These are phyloP conservation scores for Serripes groenlandicus DNA, from an alignment of 2,888 invertebrate species.

Conservation along the genomic window DNA sequence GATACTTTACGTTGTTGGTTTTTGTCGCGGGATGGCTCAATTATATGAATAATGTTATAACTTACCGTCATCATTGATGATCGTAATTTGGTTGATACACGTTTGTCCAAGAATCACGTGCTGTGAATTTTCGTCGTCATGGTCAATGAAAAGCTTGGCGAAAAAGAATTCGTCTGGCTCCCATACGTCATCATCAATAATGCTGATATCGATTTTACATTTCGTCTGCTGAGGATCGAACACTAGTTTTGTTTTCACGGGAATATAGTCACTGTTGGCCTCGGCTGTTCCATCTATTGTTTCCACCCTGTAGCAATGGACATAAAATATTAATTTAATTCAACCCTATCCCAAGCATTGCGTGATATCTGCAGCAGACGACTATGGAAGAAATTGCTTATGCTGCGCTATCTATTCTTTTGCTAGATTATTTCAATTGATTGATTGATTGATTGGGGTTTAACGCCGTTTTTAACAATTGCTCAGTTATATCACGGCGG, in stretches of 20 bases:
- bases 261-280: slow-evolving; percentile 88
- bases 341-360: no score
- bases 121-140: slow-evolving; percentile 80
- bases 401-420: no score
- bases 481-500: no score
- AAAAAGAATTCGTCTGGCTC: slow-evolving; percentile 90
- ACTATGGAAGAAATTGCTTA: no score
- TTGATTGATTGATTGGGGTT: no score
- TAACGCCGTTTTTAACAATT: no score
- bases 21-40: no score
- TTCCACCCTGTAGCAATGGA: slow-evolving; percentile 86
- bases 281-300: slow-evolving; percentile 89
- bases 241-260: slow-evolving; percentile 87
- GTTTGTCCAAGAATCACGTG: slow-evolving; percentile 87
- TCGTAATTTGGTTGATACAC: slow-evolving; percentile 89
- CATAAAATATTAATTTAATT: no score
- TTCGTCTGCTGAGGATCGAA: slow-evolving; percentile 88
- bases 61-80: slow-evolving; percentile 89
- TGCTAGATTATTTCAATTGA: no score
- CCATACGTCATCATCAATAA: slow-evolving; percentile 89
- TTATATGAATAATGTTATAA: neutral
- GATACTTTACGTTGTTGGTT: neutral
- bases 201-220: slow-evolving; percentile 87
- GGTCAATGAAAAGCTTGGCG: slow-evolving; percentile 87
- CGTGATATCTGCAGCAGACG: no score